Evolutionary conservation across 2,113 vertebrate genomes (phyloP).

Genomic region (Callipepla squamata): DNA sequence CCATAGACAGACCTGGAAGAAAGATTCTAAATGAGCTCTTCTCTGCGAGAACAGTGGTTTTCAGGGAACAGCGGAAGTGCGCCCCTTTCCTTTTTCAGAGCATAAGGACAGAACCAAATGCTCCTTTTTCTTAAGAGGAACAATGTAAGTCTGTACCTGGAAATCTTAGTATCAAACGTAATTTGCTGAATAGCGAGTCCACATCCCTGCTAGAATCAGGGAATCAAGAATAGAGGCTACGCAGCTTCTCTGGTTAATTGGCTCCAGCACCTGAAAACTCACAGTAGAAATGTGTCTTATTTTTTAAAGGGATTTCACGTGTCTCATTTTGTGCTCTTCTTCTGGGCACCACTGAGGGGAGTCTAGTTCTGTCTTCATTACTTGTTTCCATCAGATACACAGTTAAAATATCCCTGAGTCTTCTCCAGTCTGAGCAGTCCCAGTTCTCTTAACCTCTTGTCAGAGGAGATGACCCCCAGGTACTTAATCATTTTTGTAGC

Average conservation of each 20-base stretch:
- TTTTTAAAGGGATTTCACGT: neutral
- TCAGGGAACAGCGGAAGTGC: too few species aligned
- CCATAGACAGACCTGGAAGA: too few species aligned
- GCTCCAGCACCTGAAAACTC: neutral
- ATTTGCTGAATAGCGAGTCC: neutral
- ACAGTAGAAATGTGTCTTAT: neutral
- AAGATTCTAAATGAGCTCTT: too few species aligned
- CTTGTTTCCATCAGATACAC: neutral
- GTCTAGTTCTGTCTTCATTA: neutral
- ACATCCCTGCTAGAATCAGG: neutral
- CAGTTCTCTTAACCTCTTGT: rapidly evolving
- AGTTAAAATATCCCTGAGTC: neutral
- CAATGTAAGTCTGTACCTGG: too few species aligned
- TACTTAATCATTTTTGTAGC: neutral
- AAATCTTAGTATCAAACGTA: too few species aligned
- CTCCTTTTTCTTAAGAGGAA: too few species aligned
- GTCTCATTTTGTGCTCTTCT: neutral
- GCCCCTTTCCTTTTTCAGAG: too few species aligned
- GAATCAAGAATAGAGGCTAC: neutral
- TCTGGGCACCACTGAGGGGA: neutral
- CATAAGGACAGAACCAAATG: too few species aligned
- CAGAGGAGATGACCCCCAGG: neutral
- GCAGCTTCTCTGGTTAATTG: neutral
- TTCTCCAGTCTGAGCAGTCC: neutral
- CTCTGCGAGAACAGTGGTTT: too few species aligned